Evolutionary conservation across 2,113 vertebrate genomes (phyloP).

Genomic region (Mus pahari): DNA sequence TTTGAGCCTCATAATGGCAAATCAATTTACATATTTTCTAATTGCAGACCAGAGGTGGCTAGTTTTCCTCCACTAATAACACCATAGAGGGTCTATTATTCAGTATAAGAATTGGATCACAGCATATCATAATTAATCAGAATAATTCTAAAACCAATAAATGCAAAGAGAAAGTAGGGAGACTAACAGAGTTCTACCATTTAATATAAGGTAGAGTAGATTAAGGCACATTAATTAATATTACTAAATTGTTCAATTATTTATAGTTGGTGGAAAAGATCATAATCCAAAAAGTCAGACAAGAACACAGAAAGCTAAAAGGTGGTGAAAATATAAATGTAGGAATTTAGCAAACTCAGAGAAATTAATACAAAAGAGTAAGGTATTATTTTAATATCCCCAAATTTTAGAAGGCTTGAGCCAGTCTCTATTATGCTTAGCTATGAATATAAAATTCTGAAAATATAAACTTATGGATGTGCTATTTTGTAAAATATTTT

Average conservation of each 20-base stretch:
- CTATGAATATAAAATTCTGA: not conserved
- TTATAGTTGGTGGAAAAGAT: not conserved
- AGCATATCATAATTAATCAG: not conserved
- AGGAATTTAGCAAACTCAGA: not conserved
- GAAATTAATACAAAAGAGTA: not conserved
- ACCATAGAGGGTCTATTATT: not conserved
- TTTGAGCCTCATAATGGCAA: not conserved
- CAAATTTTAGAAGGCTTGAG: not conserved
- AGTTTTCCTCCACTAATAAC: not conserved
- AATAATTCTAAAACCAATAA: not conserved
- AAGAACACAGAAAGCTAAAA: not conserved
- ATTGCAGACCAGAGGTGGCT: not conserved
- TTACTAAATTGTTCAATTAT: constrained; percentile 31
- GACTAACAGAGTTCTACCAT: not conserved
- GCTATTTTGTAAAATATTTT: not conserved
- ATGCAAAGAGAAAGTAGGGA: not conserved
- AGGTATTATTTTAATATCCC: not conserved
- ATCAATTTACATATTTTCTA: constrained; percentile 52
- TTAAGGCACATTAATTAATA: not conserved
- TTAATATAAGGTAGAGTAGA: not conserved
- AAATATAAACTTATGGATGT: not conserved
- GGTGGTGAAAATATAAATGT: not conserved
- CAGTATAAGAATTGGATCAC: not conserved
- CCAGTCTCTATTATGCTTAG: not conserved
- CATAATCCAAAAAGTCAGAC: not conserved